These are phyloP conservation scores for Polymixis flavicincta DNA, from an alignment of 2,888 invertebrate species.

Conservation along the genomic window DNA sequence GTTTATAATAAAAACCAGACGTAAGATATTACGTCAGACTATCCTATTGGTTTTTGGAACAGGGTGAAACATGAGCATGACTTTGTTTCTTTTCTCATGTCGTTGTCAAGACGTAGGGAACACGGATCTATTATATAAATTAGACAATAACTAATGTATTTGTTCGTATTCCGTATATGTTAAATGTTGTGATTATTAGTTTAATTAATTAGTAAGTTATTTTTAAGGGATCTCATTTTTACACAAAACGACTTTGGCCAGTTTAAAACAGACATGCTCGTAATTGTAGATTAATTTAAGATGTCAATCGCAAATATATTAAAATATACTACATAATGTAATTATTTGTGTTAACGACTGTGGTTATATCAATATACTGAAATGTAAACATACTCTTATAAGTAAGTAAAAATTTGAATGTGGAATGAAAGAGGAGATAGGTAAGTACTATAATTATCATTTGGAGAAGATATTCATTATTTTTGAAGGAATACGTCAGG, in stretches of 20 bases:
- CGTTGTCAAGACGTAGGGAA: conserved; percentile 68
- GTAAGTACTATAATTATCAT: conserved; percentile 40
- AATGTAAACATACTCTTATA: conserved; percentile 41
- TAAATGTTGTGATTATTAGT: conserved; percentile 78
- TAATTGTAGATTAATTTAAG: conserved; percentile 74
- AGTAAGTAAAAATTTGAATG: conserved; percentile 30
- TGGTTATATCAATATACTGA: conserved; percentile 42
- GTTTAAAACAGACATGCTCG: conserved; percentile 73
- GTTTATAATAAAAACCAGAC: neutral
- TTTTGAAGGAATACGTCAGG: conserved; percentile 21
- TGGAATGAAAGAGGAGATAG: conserved; percentile 34
- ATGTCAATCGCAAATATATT: conserved; percentile 88
- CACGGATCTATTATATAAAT: conserved; percentile 63
- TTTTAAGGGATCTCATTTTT: conserved; percentile 77
- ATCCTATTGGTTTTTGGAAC: conserved; percentile 40
- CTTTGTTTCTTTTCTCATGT: conserved; percentile 47
- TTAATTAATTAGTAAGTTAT: conserved; percentile 59
- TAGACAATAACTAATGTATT: conserved; percentile 81
- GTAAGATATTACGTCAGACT: neutral
- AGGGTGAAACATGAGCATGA: conserved; percentile 36
- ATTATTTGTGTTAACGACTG: conserved; percentile 40
- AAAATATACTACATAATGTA: conserved; percentile 34
- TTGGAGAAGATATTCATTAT: conserved; percentile 24
- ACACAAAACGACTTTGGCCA: conserved; percentile 85
- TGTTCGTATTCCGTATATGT: conserved; percentile 69